Conservation (phyloP, 2,113 vertebrate genomes). For the Pelobates fuscus region DNA sequence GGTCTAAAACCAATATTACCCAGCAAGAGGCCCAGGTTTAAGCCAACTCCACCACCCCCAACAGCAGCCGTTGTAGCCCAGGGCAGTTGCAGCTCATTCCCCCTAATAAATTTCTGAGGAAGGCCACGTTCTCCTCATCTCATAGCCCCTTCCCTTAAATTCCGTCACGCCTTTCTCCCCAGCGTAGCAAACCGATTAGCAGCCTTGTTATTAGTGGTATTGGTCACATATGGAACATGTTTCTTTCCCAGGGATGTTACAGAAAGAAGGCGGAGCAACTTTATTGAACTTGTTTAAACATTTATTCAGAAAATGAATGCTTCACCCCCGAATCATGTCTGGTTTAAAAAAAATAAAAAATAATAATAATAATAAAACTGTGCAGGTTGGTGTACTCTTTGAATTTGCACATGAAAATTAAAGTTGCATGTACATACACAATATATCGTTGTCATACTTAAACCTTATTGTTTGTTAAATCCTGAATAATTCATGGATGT, state of each 20-base stretch:
- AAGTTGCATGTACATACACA: too few species aligned
- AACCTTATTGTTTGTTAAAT: too few species aligned
- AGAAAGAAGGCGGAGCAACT: conserved; percentile 3
- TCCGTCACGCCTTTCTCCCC: conserved; percentile 67
- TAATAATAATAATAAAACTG: too few species aligned
- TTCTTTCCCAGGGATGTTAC: conserved; percentile 52
- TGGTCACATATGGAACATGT: conserved; percentile 68
- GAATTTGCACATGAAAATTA: too few species aligned
- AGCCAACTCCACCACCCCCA: conserved; percentile 48
- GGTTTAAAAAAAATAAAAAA: conserved; percentile 1
- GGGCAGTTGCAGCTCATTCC: conserved; percentile 72
- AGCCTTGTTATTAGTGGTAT: conserved; percentile 55
- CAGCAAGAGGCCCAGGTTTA: conserved; percentile 61
- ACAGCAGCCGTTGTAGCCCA: conserved; percentile 57
- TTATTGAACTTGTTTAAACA: conserved; percentile 16
- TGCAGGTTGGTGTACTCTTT: too few species aligned
- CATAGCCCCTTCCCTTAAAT: conserved; percentile 56
- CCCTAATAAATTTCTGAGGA: conserved; percentile 50
- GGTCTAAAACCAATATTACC: conserved; percentile 52
- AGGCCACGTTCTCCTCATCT: conserved; percentile 54
- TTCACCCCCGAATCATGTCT: background rate
- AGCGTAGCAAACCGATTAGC: conserved; percentile 71
- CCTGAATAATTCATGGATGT: too few species aligned
- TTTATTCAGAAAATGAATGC: conserved; percentile 21
- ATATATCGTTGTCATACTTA: too few species aligned